These are phyloP conservation scores for Platycercus adscitus DNA, from an alignment of 2,113 vertebrate genomes.

Conservation along the genomic window DNA sequence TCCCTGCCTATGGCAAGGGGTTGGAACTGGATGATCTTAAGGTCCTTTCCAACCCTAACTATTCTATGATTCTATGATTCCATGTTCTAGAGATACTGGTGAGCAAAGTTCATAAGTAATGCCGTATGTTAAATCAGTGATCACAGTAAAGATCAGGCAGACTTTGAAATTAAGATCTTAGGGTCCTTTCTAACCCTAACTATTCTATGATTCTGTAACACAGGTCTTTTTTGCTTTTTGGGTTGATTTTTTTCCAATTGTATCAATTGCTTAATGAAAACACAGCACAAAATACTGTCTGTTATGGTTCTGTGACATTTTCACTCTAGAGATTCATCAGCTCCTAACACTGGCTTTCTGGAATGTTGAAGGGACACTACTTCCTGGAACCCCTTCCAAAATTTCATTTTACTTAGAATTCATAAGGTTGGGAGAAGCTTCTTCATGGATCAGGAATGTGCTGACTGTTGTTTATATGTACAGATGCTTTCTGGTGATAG, in stretches of 20 bases:
- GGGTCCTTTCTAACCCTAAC: not conserved
- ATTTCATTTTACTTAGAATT: not conserved
- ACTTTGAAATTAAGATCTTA: not conserved
- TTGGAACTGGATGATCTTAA: no score
- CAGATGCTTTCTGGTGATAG: not conserved
- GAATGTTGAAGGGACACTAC: fast-evolving
- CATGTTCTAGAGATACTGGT: not conserved
- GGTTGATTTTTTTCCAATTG: not conserved
- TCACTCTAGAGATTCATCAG: not conserved
- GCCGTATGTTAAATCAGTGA: not conserved
- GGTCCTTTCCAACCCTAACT: no score
- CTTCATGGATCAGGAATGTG: not conserved
- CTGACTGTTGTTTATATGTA: not conserved
- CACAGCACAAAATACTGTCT: not conserved
- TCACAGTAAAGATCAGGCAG: not conserved
- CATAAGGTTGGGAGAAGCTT: not conserved
- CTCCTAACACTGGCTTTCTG: not conserved
- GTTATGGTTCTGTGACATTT: not conserved
- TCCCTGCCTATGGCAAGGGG: no score
- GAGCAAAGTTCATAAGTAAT: not conserved
- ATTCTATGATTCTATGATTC: no score
- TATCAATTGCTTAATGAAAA: not conserved
- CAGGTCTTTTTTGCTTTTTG: not conserved
- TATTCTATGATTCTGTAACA: not conserved
- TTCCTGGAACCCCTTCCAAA: not conserved